Conservation (phyloP, 2,888 invertebrate species). For the Tinea semifulvella region DNA sequence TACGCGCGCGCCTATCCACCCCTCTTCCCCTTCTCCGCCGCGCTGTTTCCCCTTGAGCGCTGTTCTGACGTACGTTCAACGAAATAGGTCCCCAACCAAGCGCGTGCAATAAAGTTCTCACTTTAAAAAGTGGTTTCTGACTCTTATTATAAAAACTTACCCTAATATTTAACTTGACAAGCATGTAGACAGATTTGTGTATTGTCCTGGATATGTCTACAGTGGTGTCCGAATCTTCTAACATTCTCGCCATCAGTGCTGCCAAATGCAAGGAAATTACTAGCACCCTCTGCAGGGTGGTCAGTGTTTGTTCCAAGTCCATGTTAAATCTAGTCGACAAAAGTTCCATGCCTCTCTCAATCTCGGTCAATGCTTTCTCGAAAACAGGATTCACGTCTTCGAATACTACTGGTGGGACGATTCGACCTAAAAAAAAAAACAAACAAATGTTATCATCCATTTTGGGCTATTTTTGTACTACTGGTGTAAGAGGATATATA, state of each 20-base stretch:
- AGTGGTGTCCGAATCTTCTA: constrained; percentile 64
- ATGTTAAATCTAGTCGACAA: constrained; percentile 67
- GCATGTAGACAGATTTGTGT: constrained; percentile 77
- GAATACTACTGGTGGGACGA: constrained; percentile 83
- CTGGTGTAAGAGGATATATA: too few species aligned
- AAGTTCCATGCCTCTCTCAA: constrained; percentile 71
- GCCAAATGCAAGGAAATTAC: constrained; percentile 88
- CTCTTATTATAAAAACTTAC: constrained; percentile 32
- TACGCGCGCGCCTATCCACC: too few species aligned
- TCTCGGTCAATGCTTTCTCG: constrained; percentile 80
- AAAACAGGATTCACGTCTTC: constrained; percentile 86
- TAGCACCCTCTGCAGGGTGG: constrained; percentile 82
- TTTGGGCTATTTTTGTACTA: too few species aligned
- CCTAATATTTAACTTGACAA: constrained; percentile 78
- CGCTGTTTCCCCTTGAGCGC: too few species aligned
- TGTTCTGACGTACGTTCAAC: too few species aligned
- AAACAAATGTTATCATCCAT: too few species aligned
- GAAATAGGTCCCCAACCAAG: too few species aligned
- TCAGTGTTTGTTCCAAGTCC: constrained; percentile 74
- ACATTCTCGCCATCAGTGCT: constrained; percentile 74
- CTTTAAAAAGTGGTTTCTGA: not conserved
- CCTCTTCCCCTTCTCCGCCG: too few species aligned
- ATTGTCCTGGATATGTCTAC: constrained; percentile 66
- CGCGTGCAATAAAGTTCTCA: too few species aligned
- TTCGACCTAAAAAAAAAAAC: constrained; percentile 67